These are phyloP conservation scores for Perca schrenkii DNA, from an alignment of 2,113 vertebrate genomes.

Conservation along the genomic window DNA sequence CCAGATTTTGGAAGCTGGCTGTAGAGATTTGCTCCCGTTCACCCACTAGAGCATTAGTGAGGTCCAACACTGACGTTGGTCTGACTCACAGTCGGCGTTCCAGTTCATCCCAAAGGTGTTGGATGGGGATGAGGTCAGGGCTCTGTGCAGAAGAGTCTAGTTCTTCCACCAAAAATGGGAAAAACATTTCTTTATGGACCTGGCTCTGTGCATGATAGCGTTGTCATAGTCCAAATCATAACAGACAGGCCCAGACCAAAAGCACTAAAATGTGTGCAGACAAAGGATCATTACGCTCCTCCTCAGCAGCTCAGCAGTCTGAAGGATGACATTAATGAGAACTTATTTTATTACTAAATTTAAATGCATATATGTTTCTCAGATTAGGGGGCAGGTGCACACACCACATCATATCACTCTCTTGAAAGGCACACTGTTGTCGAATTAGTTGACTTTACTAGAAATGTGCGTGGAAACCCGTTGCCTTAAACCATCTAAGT, in stretches of 20 bases:
- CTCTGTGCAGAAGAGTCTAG: background rate
- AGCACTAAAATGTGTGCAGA: background rate
- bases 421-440: slow-evolving; percentile 39
- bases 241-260: background rate
- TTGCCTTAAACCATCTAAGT: no score
- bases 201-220: background rate
- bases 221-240: background rate
- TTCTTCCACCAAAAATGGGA: background rate
- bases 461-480: no score
- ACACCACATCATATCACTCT: slow-evolving; percentile 11
- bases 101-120: background rate
- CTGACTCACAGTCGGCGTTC: background rate
- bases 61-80: background rate
- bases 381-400: slow-evolving; percentile 55
- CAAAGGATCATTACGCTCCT: background rate
- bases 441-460: no score
- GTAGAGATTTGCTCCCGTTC: background rate
- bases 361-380: slow-evolving; percentile 22
- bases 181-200: background rate
- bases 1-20: background rate
- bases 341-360: slow-evolving; percentile 7
- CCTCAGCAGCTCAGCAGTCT: slow-evolving; percentile 2
- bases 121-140: background rate
- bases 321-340: background rate
- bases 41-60: background rate